Conservation (phyloP, 92 coral and sea anemone genomes). For the Epizoanthus illoricatus region DNA sequence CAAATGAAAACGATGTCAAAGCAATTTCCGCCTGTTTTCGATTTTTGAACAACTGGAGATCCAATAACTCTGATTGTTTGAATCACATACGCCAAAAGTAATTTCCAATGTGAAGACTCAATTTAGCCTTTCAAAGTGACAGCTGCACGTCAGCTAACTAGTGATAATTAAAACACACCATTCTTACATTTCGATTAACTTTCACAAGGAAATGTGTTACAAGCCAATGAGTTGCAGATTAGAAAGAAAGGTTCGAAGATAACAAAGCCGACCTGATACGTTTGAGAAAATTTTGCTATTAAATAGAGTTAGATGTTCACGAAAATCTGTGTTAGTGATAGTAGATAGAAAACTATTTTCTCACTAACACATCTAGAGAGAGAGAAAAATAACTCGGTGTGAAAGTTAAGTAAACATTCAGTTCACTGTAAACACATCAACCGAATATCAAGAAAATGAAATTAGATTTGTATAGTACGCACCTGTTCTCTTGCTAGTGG, state of each 20-base stretch:
- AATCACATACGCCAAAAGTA: neutral
- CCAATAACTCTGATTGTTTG: slow-evolving; percentile 13
- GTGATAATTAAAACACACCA: neutral
- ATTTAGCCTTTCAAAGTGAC: slow-evolving; percentile 14
- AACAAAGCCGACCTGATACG: neutral
- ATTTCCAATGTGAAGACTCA: slow-evolving; percentile 27
- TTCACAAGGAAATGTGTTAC: slow-evolving; percentile 3
- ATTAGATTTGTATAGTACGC: neutral
- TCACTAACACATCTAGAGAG: neutral
- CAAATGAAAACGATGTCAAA: neutral
- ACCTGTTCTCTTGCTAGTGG: slow-evolving; percentile 5
- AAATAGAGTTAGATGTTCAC: neutral
- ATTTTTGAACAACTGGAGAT: slow-evolving; percentile 23
- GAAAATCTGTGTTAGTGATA: neutral
- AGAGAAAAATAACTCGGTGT: neutral
- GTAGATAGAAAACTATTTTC: neutral
- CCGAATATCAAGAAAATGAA: neutral
- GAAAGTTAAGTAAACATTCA: neutral
- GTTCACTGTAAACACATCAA: neutral
- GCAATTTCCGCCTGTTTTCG: slow-evolving; percentile 25
- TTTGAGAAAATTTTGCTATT: neutral
- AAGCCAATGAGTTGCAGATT: neutral
- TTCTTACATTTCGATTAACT: slow-evolving; percentile 4
- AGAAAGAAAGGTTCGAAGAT: neutral
- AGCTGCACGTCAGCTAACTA: neutral